Base-by-base conservation (phyloP, 2,113 vertebrate species). In the Brachypodius melanocephalos region DNA sequence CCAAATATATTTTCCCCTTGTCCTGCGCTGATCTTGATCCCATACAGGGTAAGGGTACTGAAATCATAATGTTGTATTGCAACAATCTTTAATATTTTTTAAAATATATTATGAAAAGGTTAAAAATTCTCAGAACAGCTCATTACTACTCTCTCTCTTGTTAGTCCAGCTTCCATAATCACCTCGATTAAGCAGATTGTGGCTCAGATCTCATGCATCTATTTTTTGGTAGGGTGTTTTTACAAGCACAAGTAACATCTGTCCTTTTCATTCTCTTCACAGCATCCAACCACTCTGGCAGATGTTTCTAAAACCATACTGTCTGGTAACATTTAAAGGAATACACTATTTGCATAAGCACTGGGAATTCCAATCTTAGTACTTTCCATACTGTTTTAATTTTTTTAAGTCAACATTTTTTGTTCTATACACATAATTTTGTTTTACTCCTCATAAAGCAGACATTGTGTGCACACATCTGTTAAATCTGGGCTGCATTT, bases 401-500 rank as follows among this genome's bases (percentile, higher is more conserved):
- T 98, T 98, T 98, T 97, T 95, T 32, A 97, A 98, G 97, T 97
- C 97, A 98, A 98, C 97, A 95, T 98, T 98, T 98, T 98, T 97
- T 98, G 96, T 98, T 97, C 97, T 91, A 63, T 88, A 91, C 88
- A 93, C 97, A 96, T 98, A 96, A 95, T 97, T 98, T 97, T 97
- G 97, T 98, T 98, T 97, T 94, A 89, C 95, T 97, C 84, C 94
- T 97, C 97, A 98, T 98, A 98, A 98, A 98, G 97, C 97, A 98
- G 97, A 98, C 97, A 98, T 98, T 98, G 97, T 98, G 95, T 92
- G 95, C 94, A 97, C 97, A 98, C 98, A 98, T 98, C 98, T 98
- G 98, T 97, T 98, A 97, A 98, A 98, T 97, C 97, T 97, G 96
- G 97, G 95, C 96, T 97, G 96, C 94, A 97, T 98, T 98, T 98